phyloP scores from a whole-genome alignment of 1,140 invertebrate genomes.

The Conus betulinus region DNA sequence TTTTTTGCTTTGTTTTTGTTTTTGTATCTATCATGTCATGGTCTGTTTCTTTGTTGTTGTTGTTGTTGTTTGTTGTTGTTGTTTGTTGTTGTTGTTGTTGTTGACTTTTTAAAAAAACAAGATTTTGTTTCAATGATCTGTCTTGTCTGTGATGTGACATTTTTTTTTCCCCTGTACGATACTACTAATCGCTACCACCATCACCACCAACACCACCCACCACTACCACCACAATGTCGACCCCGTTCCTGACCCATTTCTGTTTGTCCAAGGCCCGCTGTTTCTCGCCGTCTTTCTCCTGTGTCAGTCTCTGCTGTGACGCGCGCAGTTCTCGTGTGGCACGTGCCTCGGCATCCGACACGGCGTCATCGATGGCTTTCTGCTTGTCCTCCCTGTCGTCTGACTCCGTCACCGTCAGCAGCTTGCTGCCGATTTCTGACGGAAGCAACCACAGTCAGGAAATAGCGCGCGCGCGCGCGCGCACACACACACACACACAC shows the following conservation, averaged over 20 bases:
- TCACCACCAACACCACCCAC: not conserved
- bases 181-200: no score
- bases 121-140: no score
- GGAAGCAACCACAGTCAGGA: not conserved
- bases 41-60: no score
- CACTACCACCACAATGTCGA: not conserved
- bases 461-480: not conserved
- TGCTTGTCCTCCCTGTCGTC: constrained; percentile 53
- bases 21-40: no score
- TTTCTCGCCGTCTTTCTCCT: constrained; percentile 58
- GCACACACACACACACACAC: constrained; percentile 6
- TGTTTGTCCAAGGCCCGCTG: constrained; percentile 55
- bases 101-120: no score
- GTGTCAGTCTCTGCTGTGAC: constrained; percentile 52
- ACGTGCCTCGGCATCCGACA: constrained; percentile 58
- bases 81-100: no score
- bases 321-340: constrained; percentile 61
- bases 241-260: constrained; percentile 47
- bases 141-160: no score
- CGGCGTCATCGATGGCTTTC: constrained; percentile 50
- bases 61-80: no score
- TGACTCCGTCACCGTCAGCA: constrained; percentile 50
- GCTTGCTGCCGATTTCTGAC: constrained; percentile 56
- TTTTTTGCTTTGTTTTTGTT: no score
- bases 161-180: no score